Percentiles rank a stretch among this genome's conserved stretches.
These are phyloP conservation scores for Vulpes vulpes DNA, from an alignment of 2,113 vertebrate genomes.

Conservation along the genomic window DNA sequence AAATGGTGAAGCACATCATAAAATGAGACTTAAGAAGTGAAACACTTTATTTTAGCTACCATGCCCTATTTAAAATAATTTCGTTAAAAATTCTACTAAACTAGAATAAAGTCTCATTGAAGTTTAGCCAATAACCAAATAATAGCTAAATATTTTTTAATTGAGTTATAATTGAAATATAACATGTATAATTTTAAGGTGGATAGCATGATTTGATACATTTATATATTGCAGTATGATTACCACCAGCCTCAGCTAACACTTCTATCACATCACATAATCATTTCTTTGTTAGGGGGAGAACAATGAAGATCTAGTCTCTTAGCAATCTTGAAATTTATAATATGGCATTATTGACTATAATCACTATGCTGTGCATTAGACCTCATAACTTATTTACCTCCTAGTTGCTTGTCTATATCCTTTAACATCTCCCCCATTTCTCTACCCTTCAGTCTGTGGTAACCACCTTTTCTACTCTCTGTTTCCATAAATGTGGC, in stretches of 20 bases:
- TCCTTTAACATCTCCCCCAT: background rate
- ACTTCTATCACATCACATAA: background rate
- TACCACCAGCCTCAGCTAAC: background rate
- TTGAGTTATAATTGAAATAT: background rate
- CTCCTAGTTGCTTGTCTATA: background rate
- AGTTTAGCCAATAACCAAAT: background rate
- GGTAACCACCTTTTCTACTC: background rate
- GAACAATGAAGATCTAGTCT: background rate
- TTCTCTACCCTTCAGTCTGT: accelerated
- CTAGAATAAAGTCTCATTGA: background rate
- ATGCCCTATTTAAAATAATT: background rate
- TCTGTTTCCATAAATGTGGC: background rate
- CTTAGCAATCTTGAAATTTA: background rate
- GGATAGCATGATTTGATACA: background rate
- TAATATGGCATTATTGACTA: background rate
- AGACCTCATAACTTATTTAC: background rate
- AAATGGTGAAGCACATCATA: background rate
- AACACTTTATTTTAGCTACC: background rate
- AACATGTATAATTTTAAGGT: background rate
- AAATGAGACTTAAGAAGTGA: background rate
- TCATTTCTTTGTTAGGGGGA: background rate
- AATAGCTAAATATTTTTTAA: background rate
- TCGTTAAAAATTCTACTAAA: background rate
- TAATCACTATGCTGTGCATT: background rate
- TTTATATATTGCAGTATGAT: background rate